phyloP scores from a whole-genome alignment of 2,888 invertebrate genomes.

The Sussaba pulchella region DNA sequence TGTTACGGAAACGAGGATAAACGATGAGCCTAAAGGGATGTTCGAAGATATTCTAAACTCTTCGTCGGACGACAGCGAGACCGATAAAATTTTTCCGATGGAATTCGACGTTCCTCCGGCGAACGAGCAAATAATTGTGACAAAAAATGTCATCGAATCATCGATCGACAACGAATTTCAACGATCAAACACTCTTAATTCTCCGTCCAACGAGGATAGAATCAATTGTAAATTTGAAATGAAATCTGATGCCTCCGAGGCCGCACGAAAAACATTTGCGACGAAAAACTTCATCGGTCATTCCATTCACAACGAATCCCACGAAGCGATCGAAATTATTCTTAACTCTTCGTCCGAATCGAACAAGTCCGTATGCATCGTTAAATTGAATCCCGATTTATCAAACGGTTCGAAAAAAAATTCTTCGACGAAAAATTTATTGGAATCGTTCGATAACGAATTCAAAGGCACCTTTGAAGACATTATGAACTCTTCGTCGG shows the following conservation, averaged over 20 bases:
- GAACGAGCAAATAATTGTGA: background rate
- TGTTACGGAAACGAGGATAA: too few species aligned
- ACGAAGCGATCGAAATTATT: too few species aligned
- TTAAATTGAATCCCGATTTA: too few species aligned
- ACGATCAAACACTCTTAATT: constrained; percentile 47
- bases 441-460: constrained; percentile 13
- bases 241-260: background rate
- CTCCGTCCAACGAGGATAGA: constrained; percentile 50
- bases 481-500: constrained; percentile 55
- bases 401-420: too few species aligned
- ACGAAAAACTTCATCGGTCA: background rate
- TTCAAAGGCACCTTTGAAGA: constrained; percentile 52
- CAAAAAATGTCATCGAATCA: background rate
- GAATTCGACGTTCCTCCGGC: background rate
- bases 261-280: background rate
- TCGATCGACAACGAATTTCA: background rate
- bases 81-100: background rate
- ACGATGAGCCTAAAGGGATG: background rate
- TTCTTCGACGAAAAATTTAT: background rate
- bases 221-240: background rate
- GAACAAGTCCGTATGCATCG: too few species aligned
- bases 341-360: too few species aligned
- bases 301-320: too few species aligned
- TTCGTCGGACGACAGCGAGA: background rate
- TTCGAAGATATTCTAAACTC: constrained; percentile 5